Evolutionary conservation across 2,888 invertebrate genomes (phyloP), one percentile per base, ranked within the genome.

Genomic region (Quadriops clusia): DNA sequence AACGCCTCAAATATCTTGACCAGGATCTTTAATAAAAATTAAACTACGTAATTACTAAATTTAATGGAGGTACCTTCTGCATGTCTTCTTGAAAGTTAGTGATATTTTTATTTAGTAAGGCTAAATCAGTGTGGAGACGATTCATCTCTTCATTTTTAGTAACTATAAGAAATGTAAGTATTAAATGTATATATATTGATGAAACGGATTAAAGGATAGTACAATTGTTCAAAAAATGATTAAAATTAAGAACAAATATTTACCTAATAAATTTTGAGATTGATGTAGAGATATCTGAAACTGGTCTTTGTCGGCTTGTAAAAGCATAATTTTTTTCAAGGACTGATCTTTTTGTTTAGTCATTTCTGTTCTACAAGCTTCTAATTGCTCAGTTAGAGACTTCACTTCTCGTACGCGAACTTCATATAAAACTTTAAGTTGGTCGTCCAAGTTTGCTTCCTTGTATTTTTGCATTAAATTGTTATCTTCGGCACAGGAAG

Each of bases 401-500:
- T 37, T 33, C 7, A 48, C 37, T 34, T 48, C 46, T n/a, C 39
- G 36, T 6, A 46, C 46, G 24, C 46, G 29, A 13, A 44, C 36
- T 23, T 47, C 40, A 32, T 48, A 47, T 17, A 48, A 31, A 5
- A 45, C 39, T 33, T 46, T 42, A 13, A 48, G 24, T 24, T 48
- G 48, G 21, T 46, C 41, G 5, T 45, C 42, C 6, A 39, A 26
- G 22, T 24, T 32, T 6, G 43, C 36, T 8, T 11, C 32, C 26
- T 36, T 41, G 30, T 46, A 48, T 17, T 40, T 38, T 14, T 39
- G 17, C 7, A 30, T 32, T 24, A 35, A 32, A 11, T 23, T 21
- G 14, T n/a, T 24, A 11, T 29, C 25, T 8, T 43, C 39, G 11
- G 38, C 38, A 6, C 40, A 16, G 5, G 40, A 38, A 3, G 42